Evolutionary conservation across 2,888 invertebrate species (phyloP).

Genomic region (Epinotia brunnichana): DNA sequence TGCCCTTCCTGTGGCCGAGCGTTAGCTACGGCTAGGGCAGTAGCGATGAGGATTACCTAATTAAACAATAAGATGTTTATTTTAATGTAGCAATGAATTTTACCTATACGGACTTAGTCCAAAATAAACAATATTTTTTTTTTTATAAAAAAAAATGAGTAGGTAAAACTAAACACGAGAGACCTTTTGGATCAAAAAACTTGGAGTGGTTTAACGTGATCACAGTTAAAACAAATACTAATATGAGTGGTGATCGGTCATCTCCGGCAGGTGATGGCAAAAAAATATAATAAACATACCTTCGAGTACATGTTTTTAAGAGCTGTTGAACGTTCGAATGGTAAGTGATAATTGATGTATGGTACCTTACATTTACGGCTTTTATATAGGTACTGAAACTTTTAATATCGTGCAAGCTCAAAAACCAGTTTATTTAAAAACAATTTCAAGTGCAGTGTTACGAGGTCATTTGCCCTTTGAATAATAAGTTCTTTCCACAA

Average conservation of each 20-base stretch:
- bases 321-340: slow-evolving; percentile 11
- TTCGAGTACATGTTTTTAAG: slow-evolving; percentile 11
- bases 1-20: slow-evolving; percentile 55
- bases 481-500: slow-evolving; percentile 8
- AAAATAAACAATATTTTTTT: not conserved
- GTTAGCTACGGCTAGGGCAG: slow-evolving; percentile 48
- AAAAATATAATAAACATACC: not conserved
- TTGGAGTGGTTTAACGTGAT: too few species aligned
- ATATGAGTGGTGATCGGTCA: not conserved
- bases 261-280: not conserved
- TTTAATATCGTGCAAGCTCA: not conserved
- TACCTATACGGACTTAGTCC: too few species aligned
- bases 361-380: not conserved
- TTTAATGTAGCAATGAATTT: slow-evolving; percentile 46
- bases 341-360: slow-evolving; percentile 4
- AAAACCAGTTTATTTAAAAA: slow-evolving; percentile 19
- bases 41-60: slow-evolving; percentile 51
- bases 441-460: slow-evolving; percentile 19
- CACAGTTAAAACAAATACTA: too few species aligned
- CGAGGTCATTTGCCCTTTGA: slow-evolving; percentile 21
- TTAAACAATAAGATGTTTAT: not conserved
- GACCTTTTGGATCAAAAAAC: too few species aligned
- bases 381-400: slow-evolving; percentile 3
- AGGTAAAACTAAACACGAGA: too few species aligned
- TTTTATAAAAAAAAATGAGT: too few species aligned